Evolutionary conservation across 1,140 invertebrate species (phyloP).

Genomic region (Drosophila kanapiae): DNA sequence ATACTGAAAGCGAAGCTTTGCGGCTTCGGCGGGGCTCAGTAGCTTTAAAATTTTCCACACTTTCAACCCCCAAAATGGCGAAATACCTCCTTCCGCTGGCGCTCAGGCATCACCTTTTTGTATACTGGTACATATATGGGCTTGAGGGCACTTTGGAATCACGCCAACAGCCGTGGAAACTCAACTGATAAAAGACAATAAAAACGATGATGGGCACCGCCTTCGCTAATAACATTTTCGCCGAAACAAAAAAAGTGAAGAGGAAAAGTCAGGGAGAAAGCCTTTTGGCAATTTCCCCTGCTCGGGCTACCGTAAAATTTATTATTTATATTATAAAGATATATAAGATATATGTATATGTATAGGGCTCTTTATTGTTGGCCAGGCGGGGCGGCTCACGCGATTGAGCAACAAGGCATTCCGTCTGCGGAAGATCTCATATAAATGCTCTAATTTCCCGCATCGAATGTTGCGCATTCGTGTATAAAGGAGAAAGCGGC

Average conservation of each 20-base stretch:
- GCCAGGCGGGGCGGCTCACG: conserved; percentile 16
- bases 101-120: conserved; percentile 18
- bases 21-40: background rate
- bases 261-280: conserved; percentile 17
- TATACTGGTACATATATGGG: conserved; percentile 6
- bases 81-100: background rate
- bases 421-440: conserved; percentile 24
- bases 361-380: conserved; percentile 38
- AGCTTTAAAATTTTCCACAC: background rate
- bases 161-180: conserved; percentile 27
- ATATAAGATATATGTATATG: conserved; percentile 9
- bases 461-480: conserved; percentile 69
- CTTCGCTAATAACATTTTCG: conserved; percentile 50
- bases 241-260: conserved; percentile 6
- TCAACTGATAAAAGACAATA: conserved; percentile 68
- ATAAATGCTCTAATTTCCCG: conserved; percentile 71
- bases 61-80: background rate
- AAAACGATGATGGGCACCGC: conserved; percentile 33
- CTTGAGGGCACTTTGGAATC: conserved; percentile 31
- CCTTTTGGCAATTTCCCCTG: conserved; percentile 33
- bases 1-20: background rate
- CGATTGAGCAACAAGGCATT: conserved; percentile 22
- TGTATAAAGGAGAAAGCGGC: conserved; percentile 56
- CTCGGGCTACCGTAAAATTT: conserved; percentile 28
- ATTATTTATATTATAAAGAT: conserved; percentile 53